phyloP scores from a whole-genome alignment of 1,140 invertebrate species.

The Cheumatopsyche charites region DNA sequence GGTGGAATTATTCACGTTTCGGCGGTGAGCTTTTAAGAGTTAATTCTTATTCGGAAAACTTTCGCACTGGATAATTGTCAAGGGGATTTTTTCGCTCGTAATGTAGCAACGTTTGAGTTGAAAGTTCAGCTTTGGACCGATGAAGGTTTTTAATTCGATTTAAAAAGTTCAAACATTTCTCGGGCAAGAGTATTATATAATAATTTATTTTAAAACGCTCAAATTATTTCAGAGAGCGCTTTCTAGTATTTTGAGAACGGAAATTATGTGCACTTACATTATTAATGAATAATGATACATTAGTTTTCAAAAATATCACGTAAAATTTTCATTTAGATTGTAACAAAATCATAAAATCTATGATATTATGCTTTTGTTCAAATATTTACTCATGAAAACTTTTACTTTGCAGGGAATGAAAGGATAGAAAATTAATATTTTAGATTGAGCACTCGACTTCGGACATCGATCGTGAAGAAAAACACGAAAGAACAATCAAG shows the following conservation, averaged over 20 bases:
- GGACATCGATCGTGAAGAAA: too few species aligned
- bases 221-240: not conserved
- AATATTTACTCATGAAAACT: not conserved
- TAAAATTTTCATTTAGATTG: not conserved
- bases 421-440: too few species aligned
- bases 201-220: not conserved
- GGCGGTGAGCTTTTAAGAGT: not conserved
- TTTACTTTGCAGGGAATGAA: not conserved
- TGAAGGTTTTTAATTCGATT: slow-evolving; percentile 18
- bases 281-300: not conserved
- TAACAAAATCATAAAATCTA: not conserved
- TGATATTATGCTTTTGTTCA: not conserved
- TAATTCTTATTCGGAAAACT: slow-evolving; percentile 21
- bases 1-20: not conserved
- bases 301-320: not conserved
- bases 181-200: slow-evolving; percentile 5
- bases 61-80: not conserved
- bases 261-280: not conserved
- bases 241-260: not conserved
- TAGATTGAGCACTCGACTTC: too few species aligned
- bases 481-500: too few species aligned
- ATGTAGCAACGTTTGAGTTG: not conserved
- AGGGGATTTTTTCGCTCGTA: slow-evolving; percentile 1
- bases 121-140: slow-evolving; percentile 5
- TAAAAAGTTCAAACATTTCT: slow-evolving; percentile 9